Conservation (phyloP, 2,797 vertebrate species). For the Rhinogobio ventralis region DNA sequence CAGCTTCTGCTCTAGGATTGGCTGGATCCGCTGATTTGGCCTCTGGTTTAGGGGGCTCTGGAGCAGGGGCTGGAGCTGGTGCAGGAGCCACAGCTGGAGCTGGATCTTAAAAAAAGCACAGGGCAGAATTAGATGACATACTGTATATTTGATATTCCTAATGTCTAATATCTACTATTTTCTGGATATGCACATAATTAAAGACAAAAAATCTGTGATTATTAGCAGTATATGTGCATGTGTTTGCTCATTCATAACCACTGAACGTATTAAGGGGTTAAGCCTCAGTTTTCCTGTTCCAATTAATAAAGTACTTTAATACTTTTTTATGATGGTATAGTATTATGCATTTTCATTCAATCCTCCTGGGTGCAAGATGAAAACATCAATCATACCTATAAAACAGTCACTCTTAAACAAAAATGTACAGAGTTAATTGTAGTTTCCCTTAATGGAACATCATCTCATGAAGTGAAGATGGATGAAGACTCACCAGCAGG, state of each 20-base stretch:
- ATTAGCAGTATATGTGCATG: not conserved
- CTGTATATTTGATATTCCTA: not conserved
- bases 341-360: not conserved
- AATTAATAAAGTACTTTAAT: not conserved
- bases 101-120: conserved; percentile 5
- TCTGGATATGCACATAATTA: not conserved
- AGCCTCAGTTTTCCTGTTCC: not conserved
- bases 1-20: conserved; percentile 58
- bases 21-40: conserved; percentile 45
- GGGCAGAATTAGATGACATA: not conserved
- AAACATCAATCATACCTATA: not conserved
- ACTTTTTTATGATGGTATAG: not conserved
- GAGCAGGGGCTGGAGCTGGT: not conserved
- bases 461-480: not conserved
- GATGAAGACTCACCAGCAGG: conserved; percentile 54
- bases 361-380: not conserved
- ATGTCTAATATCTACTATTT: not conserved
- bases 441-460: not conserved
- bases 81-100: not conserved
- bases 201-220: not conserved
- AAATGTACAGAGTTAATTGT: not conserved
- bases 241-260: not conserved
- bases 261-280: not conserved
- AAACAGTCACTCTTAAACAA: not conserved
- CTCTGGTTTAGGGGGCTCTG: conserved; percentile 49